Percentiles rank a stretch among this genome's conserved stretches.
These are phyloP conservation scores for Halictus rubicundus DNA, from an alignment of 1,140 invertebrate genomes.

Conservation along the genomic window DNA sequence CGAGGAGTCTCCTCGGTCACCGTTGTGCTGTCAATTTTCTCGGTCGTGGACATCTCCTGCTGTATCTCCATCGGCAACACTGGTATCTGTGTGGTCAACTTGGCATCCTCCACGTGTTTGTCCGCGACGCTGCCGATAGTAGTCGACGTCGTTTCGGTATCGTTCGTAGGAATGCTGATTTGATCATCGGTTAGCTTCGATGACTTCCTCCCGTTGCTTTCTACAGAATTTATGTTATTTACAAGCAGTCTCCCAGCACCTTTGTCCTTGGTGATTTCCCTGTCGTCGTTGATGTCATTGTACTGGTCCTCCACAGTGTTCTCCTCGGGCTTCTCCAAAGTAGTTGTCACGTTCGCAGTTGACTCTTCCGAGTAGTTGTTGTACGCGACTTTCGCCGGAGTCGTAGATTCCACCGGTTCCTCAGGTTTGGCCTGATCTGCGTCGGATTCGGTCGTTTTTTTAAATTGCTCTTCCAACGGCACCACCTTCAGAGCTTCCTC, in stretches of 20 bases:
- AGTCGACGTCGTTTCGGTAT: not conserved
- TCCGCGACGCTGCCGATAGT: conserved; percentile 39
- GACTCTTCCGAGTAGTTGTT: not conserved
- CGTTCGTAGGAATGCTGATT: not conserved
- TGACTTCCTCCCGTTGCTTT: conserved; percentile 10
- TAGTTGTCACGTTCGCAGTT: not conserved
- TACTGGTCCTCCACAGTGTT: conserved; percentile 75
- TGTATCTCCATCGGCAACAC: conserved; percentile 77
- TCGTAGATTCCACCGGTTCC: conserved; percentile 15
- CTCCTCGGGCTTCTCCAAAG: conserved; percentile 66
- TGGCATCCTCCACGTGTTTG: conserved; percentile 69
- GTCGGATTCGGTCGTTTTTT: conserved; percentile 1
- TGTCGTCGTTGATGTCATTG: conserved; percentile 76
- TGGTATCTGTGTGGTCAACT: conserved; percentile 74
- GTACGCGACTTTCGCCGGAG: conserved; percentile 3
- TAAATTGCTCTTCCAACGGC: conserved; percentile 38
- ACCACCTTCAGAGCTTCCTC: conserved; percentile 50
- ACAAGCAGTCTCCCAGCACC: conserved; percentile 30
- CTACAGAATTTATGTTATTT: not conserved
- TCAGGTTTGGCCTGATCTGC: conserved; percentile 16
- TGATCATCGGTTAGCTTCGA: conserved; percentile 1
- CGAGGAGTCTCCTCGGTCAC: conserved; percentile 23
- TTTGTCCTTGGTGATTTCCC: conserved; percentile 18
- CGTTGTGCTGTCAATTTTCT: conserved; percentile 57
- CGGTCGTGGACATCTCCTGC: conserved; percentile 72